Percentiles rank a stretch among this genome's conserved stretches.
Conservation (phyloP, 2,888 invertebrate species). For the Plagiodera versicolora region DNA sequence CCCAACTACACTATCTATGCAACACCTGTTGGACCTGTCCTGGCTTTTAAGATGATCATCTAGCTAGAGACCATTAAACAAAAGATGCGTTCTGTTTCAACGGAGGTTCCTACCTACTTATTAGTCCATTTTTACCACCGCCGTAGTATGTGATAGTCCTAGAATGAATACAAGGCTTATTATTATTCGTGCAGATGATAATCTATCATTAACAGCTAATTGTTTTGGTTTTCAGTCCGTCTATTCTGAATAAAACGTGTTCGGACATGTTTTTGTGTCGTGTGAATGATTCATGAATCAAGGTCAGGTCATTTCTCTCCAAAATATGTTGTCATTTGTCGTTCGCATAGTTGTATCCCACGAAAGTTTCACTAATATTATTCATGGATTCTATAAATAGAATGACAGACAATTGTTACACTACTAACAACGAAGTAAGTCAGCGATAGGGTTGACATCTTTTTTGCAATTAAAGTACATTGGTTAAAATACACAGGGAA, state of each 20-base stretch:
- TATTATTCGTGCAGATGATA: not conserved
- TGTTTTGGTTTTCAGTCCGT: constrained; percentile 6
- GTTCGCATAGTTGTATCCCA: constrained; percentile 4
- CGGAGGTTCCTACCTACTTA: not conserved
- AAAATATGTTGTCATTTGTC: not conserved
- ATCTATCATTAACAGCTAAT: constrained; percentile 4
- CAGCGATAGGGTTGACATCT: no score
- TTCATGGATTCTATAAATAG: constrained; percentile 8
- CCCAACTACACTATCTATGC: not conserved
- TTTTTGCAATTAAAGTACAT: no score
- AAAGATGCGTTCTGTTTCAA: not conserved
- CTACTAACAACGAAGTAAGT: not conserved
- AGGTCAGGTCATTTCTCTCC: constrained; percentile 10
- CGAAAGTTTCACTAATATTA: constrained; percentile 5
- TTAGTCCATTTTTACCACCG: not conserved
- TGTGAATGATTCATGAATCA: constrained; percentile 2
- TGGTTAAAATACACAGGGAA: no score
- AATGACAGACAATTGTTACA: not conserved
- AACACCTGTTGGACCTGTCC: constrained; percentile 10
- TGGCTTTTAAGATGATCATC: not conserved
- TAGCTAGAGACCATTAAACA: not conserved
- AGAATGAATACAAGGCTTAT: not conserved
- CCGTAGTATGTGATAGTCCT: not conserved
- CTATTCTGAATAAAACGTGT: constrained; percentile 6
- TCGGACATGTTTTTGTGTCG: constrained; percentile 6